Evolutionary conservation across 2,888 invertebrate genomes (phyloP).

Genomic region (Drosophila longiperda): DNA sequence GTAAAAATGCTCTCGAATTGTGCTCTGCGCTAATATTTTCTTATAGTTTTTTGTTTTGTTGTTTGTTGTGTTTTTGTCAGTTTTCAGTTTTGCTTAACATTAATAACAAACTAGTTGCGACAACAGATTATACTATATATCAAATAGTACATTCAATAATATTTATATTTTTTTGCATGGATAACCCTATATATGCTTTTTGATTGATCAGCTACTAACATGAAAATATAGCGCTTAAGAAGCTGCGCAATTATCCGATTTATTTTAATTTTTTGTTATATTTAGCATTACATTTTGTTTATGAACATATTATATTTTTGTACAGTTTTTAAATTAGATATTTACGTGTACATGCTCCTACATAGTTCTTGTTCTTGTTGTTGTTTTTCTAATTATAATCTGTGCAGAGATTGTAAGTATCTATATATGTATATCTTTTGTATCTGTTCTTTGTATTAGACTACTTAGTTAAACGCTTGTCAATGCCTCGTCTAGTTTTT

Average conservation of each 20-base stretch:
- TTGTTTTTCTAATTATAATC: constrained; percentile 3
- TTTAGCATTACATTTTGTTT: constrained; percentile 17
- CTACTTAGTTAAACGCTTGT: constrained; percentile 34
- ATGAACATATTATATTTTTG: constrained; percentile 23
- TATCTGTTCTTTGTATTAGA: constrained; percentile 10
- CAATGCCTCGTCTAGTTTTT: constrained; percentile 40
- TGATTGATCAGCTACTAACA: constrained; percentile 45
- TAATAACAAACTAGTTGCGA: constrained; percentile 54
- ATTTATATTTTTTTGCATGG: constrained; percentile 29
- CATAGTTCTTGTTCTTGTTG: constrained; percentile 15
- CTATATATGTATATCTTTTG: constrained; percentile 13
- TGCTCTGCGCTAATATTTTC: constrained; percentile 50
- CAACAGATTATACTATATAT: constrained; percentile 53
- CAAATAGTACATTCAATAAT: constrained; percentile 44
- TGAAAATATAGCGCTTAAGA: constrained; percentile 39
- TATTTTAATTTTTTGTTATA: not conserved
- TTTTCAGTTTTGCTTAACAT: constrained; percentile 17
- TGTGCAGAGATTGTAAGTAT: constrained; percentile 20
- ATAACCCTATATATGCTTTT: constrained; percentile 29
- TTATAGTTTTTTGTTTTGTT: constrained; percentile 1
- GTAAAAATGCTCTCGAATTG: constrained; percentile 33
- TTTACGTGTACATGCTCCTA: constrained; percentile 24
- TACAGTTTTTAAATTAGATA: constrained; percentile 30
- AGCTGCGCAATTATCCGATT: constrained; percentile 21
- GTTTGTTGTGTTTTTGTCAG: not conserved